phyloP scores from a whole-genome alignment of 2,888 invertebrate genomes.

The Caenorhabditis sp. region DNA sequence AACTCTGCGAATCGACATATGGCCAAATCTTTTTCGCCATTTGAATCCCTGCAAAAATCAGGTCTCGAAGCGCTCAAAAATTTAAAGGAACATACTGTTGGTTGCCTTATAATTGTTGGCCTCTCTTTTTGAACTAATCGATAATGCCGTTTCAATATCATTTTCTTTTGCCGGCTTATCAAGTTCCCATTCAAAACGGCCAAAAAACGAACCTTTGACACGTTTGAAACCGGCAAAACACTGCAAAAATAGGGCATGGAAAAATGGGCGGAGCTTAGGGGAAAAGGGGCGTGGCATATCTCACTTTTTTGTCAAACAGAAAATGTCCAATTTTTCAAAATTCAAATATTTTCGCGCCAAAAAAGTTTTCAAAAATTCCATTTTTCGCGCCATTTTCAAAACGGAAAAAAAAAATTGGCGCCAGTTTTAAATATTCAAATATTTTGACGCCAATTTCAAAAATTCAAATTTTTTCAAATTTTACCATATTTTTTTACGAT shows the following conservation, averaged over 20 bases:
- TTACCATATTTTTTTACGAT: too few relatives aligned
- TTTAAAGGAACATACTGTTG: constrained; percentile 14
- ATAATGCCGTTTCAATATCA: constrained; percentile 44
- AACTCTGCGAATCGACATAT: constrained; percentile 39
- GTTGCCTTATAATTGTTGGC: constrained; percentile 32
- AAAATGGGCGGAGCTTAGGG: too few relatives aligned
- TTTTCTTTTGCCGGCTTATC: constrained; percentile 2
- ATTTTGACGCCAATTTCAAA: too few relatives aligned
- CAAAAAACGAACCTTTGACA: constrained; percentile 45
- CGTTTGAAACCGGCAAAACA: constrained; percentile 48
- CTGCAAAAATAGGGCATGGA: constrained; percentile 11
- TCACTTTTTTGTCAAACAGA: too few relatives aligned
- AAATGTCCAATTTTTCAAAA: too few relatives aligned
- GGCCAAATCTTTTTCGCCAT: constrained; percentile 58
- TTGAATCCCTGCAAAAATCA: background rate
- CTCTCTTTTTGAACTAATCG: constrained; percentile 37
- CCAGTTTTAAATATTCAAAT: too few relatives aligned
- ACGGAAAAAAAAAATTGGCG: too few relatives aligned
- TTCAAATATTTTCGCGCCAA: too few relatives aligned
- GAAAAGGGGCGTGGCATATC: too few relatives aligned
- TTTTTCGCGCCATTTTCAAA: too few relatives aligned
- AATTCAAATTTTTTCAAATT: too few relatives aligned
- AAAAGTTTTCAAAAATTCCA: background rate
- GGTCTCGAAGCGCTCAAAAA: too few relatives aligned
- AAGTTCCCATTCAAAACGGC: constrained; percentile 38